phyloP scores from a whole-genome alignment of 2,888 invertebrate species.

The Drosophila mayaguana region DNA sequence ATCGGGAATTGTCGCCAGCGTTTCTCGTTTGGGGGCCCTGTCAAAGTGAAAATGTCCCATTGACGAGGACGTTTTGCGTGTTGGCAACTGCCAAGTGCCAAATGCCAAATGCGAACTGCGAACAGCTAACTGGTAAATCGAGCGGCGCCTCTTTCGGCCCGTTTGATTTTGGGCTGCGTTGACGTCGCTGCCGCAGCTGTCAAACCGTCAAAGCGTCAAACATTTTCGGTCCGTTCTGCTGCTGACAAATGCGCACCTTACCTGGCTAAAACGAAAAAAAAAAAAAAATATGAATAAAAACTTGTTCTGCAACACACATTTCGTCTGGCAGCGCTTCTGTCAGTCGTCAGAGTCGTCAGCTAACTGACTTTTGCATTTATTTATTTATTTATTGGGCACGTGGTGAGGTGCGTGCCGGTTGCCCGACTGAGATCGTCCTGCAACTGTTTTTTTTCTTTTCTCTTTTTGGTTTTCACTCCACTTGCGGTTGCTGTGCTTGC shows the following conservation, averaged over 20 bases:
- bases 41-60: slow-evolving; percentile 75
- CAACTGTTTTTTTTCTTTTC: too few relatives aligned
- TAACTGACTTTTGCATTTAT: slow-evolving; percentile 70
- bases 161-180: slow-evolving; percentile 63
- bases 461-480: background rate
- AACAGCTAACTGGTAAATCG: slow-evolving; percentile 38
- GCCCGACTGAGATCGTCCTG: background rate
- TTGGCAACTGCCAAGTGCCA: slow-evolving; percentile 7
- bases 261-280: slow-evolving; percentile 1
- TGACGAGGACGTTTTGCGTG: slow-evolving; percentile 65
- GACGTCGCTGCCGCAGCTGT: slow-evolving; percentile 34
- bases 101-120: background rate
- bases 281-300: slow-evolving; percentile 9
- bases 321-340: background rate
- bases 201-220: slow-evolving; percentile 73
- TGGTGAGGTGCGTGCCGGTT: slow-evolving; percentile 41
- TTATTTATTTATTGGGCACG: slow-evolving; percentile 63
- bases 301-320: slow-evolving; percentile 16
- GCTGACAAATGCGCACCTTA: slow-evolving; percentile 67
- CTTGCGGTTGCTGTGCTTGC: background rate
- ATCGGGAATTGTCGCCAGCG: slow-evolving; percentile 53
- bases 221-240: slow-evolving; percentile 54
- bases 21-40: slow-evolving; percentile 45
- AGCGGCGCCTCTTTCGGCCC: slow-evolving; percentile 40
- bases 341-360: slow-evolving; percentile 46